Conservation (phyloP, 2,888 invertebrate genomes). For the Sicus ferrugineus region DNA sequence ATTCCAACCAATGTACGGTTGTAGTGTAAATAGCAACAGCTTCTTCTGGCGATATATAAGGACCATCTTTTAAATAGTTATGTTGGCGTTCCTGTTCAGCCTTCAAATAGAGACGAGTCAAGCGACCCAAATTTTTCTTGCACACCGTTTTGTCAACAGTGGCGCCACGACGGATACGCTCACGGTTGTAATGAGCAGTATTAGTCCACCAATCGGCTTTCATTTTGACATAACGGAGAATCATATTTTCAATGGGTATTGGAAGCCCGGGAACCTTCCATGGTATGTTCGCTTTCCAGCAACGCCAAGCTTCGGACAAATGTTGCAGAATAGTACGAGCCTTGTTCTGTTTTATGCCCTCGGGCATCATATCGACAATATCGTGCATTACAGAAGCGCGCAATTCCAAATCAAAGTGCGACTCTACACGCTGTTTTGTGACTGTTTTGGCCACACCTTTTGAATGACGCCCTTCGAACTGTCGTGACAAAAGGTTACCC, state of each 20-base stretch:
- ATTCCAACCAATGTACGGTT: slow-evolving; percentile 99
- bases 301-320: slow-evolving; percentile 98
- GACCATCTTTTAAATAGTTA: slow-evolving; percentile 99
- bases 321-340: slow-evolving; percentile 98
- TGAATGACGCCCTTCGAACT: slow-evolving; percentile 99
- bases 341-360: slow-evolving; percentile 99
- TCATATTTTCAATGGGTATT: slow-evolving; percentile 99
- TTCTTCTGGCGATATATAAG: slow-evolving; percentile 99
- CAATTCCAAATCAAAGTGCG: slow-evolving; percentile 98
- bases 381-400: slow-evolving; percentile 97
- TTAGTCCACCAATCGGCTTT: slow-evolving; percentile 99
- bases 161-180: slow-evolving; percentile 97
- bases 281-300: slow-evolving; percentile 99
- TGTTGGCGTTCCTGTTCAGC: slow-evolving; percentile 99
- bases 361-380: slow-evolving; percentile 99
- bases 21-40: slow-evolving; percentile 99
- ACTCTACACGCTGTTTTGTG: slow-evolving; percentile 98
- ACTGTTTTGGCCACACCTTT: slow-evolving; percentile 99
- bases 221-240: slow-evolving; percentile 98
- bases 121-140: slow-evolving; percentile 98
- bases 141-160: slow-evolving; percentile 99
- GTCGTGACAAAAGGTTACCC: slow-evolving; percentile 97
- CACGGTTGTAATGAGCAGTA: slow-evolving; percentile 99
- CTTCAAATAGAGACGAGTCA: slow-evolving; percentile 95
- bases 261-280: slow-evolving; percentile 99